Evolutionary conservation across 2,888 invertebrate genomes (phyloP).

Genomic region (Nomada ferruginata): DNA sequence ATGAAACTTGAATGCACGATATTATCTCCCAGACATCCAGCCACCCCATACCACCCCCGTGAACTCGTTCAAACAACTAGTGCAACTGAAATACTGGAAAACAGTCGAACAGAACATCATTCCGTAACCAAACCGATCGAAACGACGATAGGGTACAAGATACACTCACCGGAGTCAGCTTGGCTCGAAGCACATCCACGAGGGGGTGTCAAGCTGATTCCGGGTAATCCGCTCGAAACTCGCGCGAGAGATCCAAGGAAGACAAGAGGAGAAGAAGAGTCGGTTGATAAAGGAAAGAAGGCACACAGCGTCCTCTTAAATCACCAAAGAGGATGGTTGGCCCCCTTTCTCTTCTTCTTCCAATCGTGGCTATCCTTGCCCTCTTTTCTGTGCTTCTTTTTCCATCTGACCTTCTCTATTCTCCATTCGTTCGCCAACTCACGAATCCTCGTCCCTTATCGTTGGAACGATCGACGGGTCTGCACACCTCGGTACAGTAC

Average conservation of each 20-base stretch:
- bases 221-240: slow-evolving; percentile 60
- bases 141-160: slow-evolving; percentile 22
- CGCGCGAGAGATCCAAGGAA: slow-evolving; percentile 52
- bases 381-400: slow-evolving; percentile 21
- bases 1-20: too few species aligned
- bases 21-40: too few species aligned
- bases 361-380: slow-evolving; percentile 2
- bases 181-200: slow-evolving; percentile 8
- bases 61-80: background rate
- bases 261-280: slow-evolving; percentile 43
- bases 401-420: slow-evolving; percentile 12
- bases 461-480: slow-evolving; percentile 67
- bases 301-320: slow-evolving; percentile 60
- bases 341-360: slow-evolving; percentile 12
- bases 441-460: slow-evolving; percentile 68
- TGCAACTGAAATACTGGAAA: background rate
- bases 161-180: slow-evolving; percentile 14
- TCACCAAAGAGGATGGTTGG: slow-evolving; percentile 59
- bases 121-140: background rate
- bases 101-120: background rate
- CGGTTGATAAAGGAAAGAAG: slow-evolving; percentile 60
- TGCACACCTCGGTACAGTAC: slow-evolving; percentile 64
- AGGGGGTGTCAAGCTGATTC: slow-evolving; percentile 37
- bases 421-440: slow-evolving; percentile 39
- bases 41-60: too few species aligned